A percentile compares a stretch with the other conserved stretches of the same genome.
phyloP scores from a whole-genome alignment of 2,888 invertebrate species.

The Parthenolecanium corni region DNA sequence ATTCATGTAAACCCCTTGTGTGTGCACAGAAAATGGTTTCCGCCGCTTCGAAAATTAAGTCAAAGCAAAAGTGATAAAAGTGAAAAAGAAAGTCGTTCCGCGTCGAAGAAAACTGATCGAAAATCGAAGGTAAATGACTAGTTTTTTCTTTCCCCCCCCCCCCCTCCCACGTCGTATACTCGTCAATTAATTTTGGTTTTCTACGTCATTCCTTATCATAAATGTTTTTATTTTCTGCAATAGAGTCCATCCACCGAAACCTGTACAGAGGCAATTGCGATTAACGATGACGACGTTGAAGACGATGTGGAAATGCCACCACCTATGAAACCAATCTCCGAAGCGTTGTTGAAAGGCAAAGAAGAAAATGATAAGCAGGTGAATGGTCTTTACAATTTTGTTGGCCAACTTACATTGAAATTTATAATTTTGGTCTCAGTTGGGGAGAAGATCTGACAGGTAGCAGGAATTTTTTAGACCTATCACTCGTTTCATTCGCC shows the following conservation, averaged over 20 bases:
- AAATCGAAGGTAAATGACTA: slow-evolving; percentile 63
- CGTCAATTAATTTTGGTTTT: too few species aligned
- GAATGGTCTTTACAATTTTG: neutral
- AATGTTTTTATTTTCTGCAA: too few species aligned
- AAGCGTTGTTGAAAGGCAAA: slow-evolving; percentile 43
- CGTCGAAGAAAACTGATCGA: slow-evolving; percentile 56
- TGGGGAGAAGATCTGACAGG: neutral
- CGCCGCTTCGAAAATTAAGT: slow-evolving; percentile 76
- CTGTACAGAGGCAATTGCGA: slow-evolving; percentile 25
- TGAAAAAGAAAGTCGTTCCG: neutral
- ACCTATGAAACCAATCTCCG: slow-evolving; percentile 91
- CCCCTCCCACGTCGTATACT: too few species aligned
- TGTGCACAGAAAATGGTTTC: slow-evolving; percentile 70
- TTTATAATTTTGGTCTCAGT: neutral
- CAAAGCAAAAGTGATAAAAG: slow-evolving; percentile 45
- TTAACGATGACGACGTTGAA: slow-evolving; percentile 56
- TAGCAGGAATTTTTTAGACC: neutral
- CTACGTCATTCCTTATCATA: too few species aligned
- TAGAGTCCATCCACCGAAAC: too few species aligned
- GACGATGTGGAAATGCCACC: slow-evolving; percentile 79
- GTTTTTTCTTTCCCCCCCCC: too few species aligned
- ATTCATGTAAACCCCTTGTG: too few species aligned
- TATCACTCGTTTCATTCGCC: neutral
- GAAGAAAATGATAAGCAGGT: slow-evolving; percentile 40
- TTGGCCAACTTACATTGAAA: too few species aligned